Percentiles rank a stretch among this genome's conserved stretches.
These are phyloP conservation scores for Xanthia togata DNA, from an alignment of 2,888 invertebrate species.

Conservation along the genomic window DNA sequence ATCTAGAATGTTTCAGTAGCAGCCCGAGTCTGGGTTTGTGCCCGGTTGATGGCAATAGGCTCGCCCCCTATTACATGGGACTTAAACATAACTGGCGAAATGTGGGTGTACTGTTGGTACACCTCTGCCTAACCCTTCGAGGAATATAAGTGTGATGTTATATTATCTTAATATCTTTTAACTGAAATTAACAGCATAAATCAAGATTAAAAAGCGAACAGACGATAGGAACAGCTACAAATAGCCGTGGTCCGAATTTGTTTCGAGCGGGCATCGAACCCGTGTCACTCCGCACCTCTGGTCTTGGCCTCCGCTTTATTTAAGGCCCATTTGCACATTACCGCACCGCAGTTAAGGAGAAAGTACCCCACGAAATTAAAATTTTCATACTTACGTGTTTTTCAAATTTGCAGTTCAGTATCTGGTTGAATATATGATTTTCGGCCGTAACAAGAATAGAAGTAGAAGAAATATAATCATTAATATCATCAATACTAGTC, in stretches of 20 bases:
- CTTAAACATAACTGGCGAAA: too few species aligned
- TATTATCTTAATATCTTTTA: too few species aligned
- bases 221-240: slow-evolving; percentile 44
- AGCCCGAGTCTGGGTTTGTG: too few species aligned
- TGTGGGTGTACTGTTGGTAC: too few species aligned
- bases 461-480: not conserved
- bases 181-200: slow-evolving; percentile 21
- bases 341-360: slow-evolving; percentile 14
- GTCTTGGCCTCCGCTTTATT: slow-evolving; percentile 71
- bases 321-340: slow-evolving; percentile 60
- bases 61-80: too few species aligned
- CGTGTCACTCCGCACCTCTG: slow-evolving; percentile 64
- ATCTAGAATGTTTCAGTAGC: too few species aligned
- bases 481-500: not conserved
- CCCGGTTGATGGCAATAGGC: too few species aligned
- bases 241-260: slow-evolving; percentile 66
- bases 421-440: not conserved
- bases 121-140: not conserved
- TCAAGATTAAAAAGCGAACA: slow-evolving; percentile 25
- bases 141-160: not conserved
- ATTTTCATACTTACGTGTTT: too few species aligned
- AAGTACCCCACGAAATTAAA: not conserved
- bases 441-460: not conserved
- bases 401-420: too few species aligned
- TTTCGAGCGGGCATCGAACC: slow-evolving; percentile 74